Conservation (phyloP, 2,113 vertebrate species). For the Callospermophilus lateralis region DNA sequence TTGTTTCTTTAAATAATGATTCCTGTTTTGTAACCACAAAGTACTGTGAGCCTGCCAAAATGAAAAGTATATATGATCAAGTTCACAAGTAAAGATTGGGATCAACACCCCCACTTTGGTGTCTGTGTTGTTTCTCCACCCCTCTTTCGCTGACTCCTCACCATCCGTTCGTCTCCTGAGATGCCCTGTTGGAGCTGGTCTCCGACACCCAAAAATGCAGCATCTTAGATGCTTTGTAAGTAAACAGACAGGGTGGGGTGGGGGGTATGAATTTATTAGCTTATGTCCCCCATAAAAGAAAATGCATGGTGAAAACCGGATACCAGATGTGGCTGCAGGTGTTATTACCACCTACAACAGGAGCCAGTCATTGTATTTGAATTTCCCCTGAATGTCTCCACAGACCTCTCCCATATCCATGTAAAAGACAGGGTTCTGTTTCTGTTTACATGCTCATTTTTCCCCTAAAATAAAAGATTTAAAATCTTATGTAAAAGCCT, state of each 20-base stretch:
- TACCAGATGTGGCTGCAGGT: slow-evolving; percentile 73
- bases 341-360: not conserved
- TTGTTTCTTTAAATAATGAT: no score
- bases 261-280: slow-evolving; percentile 63
- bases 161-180: no score
- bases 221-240: slow-evolving; percentile 74
- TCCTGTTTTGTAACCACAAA: no score
- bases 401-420: not conserved
- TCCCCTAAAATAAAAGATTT: not conserved
- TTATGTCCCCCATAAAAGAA: slow-evolving; percentile 80
- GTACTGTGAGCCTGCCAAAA: no score
- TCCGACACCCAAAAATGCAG: slow-evolving; percentile 53
- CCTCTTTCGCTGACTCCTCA: no score
- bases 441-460: not conserved
- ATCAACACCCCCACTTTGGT: no score
- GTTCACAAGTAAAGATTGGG: no score
- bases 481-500: slow-evolving; percentile 1
- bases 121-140: no score
- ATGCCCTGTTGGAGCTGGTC: no score
- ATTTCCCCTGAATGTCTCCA: not conserved
- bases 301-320: slow-evolving; percentile 76
- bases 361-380: slow-evolving; percentile 14
- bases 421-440: slow-evolving; percentile 24
- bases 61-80: no score
- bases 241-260: not conserved